Base-by-base conservation (phyloP, 1,140 invertebrate species). In the Coelopa frigida region DNA sequence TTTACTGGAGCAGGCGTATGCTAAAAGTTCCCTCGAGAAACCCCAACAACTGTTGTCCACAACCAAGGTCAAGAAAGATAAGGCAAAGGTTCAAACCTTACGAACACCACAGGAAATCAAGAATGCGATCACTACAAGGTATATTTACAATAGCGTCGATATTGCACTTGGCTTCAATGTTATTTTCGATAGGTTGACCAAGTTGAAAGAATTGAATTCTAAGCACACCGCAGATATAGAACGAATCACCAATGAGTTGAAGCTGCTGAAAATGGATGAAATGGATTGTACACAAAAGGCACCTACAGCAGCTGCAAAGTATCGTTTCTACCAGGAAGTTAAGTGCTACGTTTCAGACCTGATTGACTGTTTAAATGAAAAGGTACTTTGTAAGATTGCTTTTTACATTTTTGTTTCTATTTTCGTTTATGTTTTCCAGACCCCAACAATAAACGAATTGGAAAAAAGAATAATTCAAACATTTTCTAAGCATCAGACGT, bases 301-400 rank as follows among this genome's bases (percentile, higher is more conserved):
- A 46, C 85, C 81, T 35, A 74, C 74, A 52, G 79, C 85, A 56
- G 86, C 82, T 53, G 75, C 79, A 52, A 80, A 81, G 63, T 96
- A 91, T 78, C 78, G 80, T 68, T 91, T 94, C 73, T 95, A 94
- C 78, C 93, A 96, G 81, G 89, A 94, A 76, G 83, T 93, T 62
- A 83, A 90, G 72, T 88, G 89, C 68, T 98, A 94, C 83, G 82
- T 96, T 68, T 89, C 86, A 62, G 92, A 96, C 81, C 84, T 95
- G 72, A 84, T 95, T 73, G 94, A 96, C 78, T 97, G 93, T 80
- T 81, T 96, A 59, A 88, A 94, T 58, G 85, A 89, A 73, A 91
- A 91, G 81, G 83, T 89, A 42, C 6, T 17, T 42, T 42, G 24
- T 12, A 40, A n/a, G 18, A 23, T 37, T 24, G 51, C 14, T 38